Conservation (phyloP, 2,113 vertebrate genomes). For the Perccottus glenii region DNA sequence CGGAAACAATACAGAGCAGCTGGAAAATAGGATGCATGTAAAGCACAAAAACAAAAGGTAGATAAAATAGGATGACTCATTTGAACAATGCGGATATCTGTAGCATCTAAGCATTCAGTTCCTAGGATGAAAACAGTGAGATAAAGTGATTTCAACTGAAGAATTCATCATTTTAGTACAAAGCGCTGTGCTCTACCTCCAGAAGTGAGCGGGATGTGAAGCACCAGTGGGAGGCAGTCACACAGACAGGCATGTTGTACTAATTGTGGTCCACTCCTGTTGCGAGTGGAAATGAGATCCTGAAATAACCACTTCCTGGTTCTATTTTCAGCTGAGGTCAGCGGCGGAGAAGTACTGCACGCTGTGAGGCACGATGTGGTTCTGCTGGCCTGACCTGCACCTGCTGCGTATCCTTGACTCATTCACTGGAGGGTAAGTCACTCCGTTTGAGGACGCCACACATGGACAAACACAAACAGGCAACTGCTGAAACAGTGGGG, state of each 20-base stretch:
- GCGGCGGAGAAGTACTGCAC: conserved; percentile 69
- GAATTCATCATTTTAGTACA: background rate
- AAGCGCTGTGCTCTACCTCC: conserved; percentile 2
- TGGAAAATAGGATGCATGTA: conserved; percentile 28
- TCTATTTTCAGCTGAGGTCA: conserved; percentile 78
- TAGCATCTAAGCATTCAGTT: background rate
- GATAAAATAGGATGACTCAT: background rate
- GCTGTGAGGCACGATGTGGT: conserved; percentile 66
- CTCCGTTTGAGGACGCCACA: conserved; percentile 40
- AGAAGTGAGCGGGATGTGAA: background rate
- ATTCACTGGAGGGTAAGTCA: conserved; percentile 43
- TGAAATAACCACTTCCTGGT: conserved; percentile 75
- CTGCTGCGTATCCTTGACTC: conserved; percentile 71
- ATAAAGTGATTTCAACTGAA: background rate
- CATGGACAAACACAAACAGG: conserved; percentile 41
- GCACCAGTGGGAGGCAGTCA: conserved; percentile 39
- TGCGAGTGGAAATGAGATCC: conserved; percentile 74
- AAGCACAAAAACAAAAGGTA: background rate
- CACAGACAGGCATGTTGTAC: conserved; percentile 52
- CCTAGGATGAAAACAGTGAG: background rate
- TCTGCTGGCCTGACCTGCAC: conserved; percentile 71
- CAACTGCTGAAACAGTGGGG: conserved; percentile 18
- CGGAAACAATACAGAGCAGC: conserved; percentile 17
- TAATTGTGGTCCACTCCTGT: conserved; percentile 71
- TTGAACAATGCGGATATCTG: background rate